Base-by-base conservation (phyloP, 2,113 vertebrate genomes). In the Grallaria varia region DNA sequence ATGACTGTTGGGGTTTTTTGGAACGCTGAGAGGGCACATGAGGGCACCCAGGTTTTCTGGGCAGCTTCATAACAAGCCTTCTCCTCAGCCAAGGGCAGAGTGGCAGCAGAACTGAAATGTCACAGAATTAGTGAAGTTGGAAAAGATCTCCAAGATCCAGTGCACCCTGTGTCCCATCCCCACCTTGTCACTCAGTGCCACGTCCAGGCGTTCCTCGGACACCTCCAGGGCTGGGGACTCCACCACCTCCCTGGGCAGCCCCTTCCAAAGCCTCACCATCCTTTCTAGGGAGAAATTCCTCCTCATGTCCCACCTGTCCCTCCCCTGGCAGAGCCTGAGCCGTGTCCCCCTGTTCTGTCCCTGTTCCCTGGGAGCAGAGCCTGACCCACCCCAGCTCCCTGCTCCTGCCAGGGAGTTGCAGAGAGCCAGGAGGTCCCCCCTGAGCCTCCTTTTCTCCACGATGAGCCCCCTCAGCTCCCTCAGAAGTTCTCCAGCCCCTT, bases 121-220 rank as follows among this genome's bases (percentile, higher is more conserved):
- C 30, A 12, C 35, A 28, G 37, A 19, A 15, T 66, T 30, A 9
- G 7, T 33, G 40, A 44, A 30, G 40, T 4, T 64, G 40, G 63
- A 44, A 66, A 44, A 66, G 20, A 4, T 12, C 63, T 33, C 63
- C 63, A 7, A 45, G 40, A 33, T 11, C 8, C 4, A 44, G 40
- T 21, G 19, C 39, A 14, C 20, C 11, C 28, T 31, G 27, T 66
- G 40, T 9, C 63, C 12, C 20, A 33, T 64, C 63, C 40, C 63
- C 28, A 64, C 39, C 39, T 21, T 14, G 27, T 10, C 60, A 40
- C 60, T 20, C 39, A 44, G 28, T 10, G 28, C 28, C 40, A 44
- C 14, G 1, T 10, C 28, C 40, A 31, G 39, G 2, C 28, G 4
- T 87, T 13, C 64, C 39, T 2, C 0, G 2, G 62, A 21, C 7